Base-by-base conservation (phyloP, 2,888 invertebrate species). In the Heliconius ismenius region DNA sequence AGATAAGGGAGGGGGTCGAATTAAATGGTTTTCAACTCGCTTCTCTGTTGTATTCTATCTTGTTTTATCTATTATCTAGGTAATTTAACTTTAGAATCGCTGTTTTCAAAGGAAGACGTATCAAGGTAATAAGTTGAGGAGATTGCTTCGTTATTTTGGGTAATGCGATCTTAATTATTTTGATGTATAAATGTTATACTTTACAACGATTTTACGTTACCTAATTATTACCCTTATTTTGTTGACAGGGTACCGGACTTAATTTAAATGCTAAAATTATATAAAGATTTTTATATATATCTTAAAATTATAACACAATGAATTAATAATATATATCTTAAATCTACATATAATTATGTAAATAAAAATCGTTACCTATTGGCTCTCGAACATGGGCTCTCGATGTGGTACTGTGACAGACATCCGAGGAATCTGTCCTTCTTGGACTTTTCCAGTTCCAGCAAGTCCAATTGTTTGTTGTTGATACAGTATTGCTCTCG, bases 401-500 rank as follows among this genome's bases (percentile, higher is more conserved):
- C 95, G 86, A 96, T 96, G 86, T 95, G 95, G 86, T 95, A 95
- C 81, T 95, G 95, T 72, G 98, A 97, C 84, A 98, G 95, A 89
- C 98, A 98, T 83, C 98, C 98, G 91, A 98, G 98, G 89, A 98
- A 96, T 85, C 97, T 95, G 86, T 95, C 95, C 91, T 94, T 94
- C 89, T 94, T 94, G 89, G 94, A 94, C 85, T 94, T 93, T 84
- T 94, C 94, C 93, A 94, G 80, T 84, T 98, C 98, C 86, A 98
- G 95, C 84, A 97, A 96, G 87, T 97, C 97, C 90, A 98, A 93
- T 91, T 98, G 98, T 88, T 98, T 96, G 92, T 97, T 97, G 89
- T 97, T 98, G 93, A 98, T 97, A 95, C 98, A 98, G 94, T 98
- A 98, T 93, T 98, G 98, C 89, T 98, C 98, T 83, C 97, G 96